phyloP scores from a whole-genome alignment of 2,113 vertebrate genomes.

The Balaenoptera acutorostrata region DNA sequence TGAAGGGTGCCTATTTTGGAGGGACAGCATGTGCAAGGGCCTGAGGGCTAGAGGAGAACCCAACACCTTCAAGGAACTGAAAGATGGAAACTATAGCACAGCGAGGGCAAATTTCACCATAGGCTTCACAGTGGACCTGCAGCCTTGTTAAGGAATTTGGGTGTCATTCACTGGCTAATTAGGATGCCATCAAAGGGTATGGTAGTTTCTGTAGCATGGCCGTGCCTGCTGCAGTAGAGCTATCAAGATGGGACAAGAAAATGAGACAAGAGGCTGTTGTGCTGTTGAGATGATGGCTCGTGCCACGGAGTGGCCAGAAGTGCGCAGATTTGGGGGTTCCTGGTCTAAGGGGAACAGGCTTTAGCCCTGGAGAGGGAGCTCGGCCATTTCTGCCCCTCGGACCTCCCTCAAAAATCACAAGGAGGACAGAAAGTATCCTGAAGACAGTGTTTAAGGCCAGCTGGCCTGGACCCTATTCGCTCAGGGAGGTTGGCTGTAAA shows the following conservation, averaged over 20 bases:
- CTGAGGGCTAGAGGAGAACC: not conserved
- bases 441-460: not conserved
- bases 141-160: not conserved
- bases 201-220: not conserved
- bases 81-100: not conserved
- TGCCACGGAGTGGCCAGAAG: fast-evolving
- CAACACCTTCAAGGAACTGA: not conserved
- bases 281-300: not conserved
- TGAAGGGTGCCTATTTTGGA: not conserved
- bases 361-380: not conserved
- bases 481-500: not conserved
- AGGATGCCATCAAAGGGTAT: not conserved
- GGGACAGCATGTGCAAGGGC: not conserved
- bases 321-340: not conserved
- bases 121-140: not conserved
- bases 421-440: not conserved
- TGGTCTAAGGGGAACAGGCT: not conserved
- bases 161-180: not conserved
- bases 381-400: fast-evolving
- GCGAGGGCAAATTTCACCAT: not conserved
- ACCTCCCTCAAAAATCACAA: not conserved
- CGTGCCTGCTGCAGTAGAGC: fast-evolving
- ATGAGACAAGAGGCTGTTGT: not conserved
- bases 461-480: not conserved
- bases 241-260: not conserved